Percentiles rank a stretch among this genome's conserved stretches.
Conservation (phyloP, 2,888 invertebrate species). For the Zygaena filipendulae region DNA sequence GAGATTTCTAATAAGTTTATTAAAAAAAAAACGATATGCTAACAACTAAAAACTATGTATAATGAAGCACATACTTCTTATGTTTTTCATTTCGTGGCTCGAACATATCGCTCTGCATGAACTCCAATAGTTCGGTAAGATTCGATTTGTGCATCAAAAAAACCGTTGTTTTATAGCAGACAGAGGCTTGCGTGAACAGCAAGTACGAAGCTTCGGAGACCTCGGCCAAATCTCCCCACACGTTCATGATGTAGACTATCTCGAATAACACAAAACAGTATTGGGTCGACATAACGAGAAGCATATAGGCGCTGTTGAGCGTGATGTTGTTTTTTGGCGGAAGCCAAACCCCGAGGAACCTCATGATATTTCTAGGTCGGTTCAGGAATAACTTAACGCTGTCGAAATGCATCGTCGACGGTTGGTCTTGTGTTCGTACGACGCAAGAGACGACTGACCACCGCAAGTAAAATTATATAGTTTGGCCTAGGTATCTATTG, state of each 20-base stretch:
- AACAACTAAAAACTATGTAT: too few relatives aligned
- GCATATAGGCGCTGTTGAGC: constrained; percentile 26
- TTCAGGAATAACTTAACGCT: constrained; percentile 30
- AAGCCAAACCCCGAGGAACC: constrained; percentile 38
- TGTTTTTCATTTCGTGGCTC: constrained; percentile 27
- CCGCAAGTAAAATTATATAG: too few relatives aligned
- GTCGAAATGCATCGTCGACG: constrained; percentile 22
- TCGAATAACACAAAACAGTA: constrained; percentile 43
- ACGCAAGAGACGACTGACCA: too few relatives aligned
- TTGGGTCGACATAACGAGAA: constrained; percentile 32
- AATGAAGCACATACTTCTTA: constrained; percentile 28
- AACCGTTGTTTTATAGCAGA: constrained; percentile 43
- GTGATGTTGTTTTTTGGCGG: constrained; percentile 21
- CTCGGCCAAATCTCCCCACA: constrained; percentile 45
- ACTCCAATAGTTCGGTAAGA: constrained; percentile 25
- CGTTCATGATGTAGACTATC: constrained; percentile 36
- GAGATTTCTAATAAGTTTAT: too few relatives aligned
- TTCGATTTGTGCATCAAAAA: constrained; percentile 33
- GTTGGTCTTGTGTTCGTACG: neutral
- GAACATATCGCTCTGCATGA: constrained; percentile 35
- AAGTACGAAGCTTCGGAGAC: constrained; percentile 46
- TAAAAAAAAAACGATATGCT: too few relatives aligned
- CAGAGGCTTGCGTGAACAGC: constrained; percentile 45
- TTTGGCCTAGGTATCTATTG: too few relatives aligned
- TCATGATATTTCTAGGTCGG: constrained; percentile 31